Evolutionary conservation across 2,797 vertebrate species (phyloP), one percentile per base, ranked within the genome.

Genomic region (Microctenopoma lineatum): DNA sequence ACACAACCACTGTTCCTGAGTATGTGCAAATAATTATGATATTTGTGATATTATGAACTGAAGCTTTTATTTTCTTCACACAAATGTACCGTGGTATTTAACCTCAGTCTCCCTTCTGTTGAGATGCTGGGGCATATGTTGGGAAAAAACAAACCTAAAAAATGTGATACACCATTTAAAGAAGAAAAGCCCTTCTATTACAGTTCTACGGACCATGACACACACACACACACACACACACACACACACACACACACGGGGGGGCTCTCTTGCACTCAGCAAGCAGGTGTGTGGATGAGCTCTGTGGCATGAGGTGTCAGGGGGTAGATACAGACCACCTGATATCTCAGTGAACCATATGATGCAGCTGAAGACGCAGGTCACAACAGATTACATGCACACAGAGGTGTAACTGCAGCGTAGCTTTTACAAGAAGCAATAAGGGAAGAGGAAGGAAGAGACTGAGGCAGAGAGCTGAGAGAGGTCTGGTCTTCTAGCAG

Each of bases 201-300:
- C 27, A 51, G 14, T 54, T 52, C 27, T 54, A 15, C 14, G 32
- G 45, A n/a, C 54, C 26, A 54, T 29, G 18, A 62, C 1, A 32
- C 29, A 32, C 29, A 32, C 29, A 32, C 75, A 58, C 55, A 75
- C 48, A 54, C 56, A 18, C 52, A 60, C 7, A 29, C 27, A 62
- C 1, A 32, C 29, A 32, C 4, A 32, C 29, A 60, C 7, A 29
- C 27, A 62, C 1, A 32, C 29, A 32, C 4, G 7, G 5, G 1
- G 4, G 52, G 66, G 72, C 70, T 54, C 39, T 66, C 1, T 53
- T 41, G 12, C 44, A 80, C 81, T 70, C 67, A 44, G 75, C 60
- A 70, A 74, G 64, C 81, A 77, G 75, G 57, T 81, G 81, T 74
- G 72, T 56, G 5, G 13, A 66, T 50, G 62, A 64, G 53, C 53